These are phyloP conservation scores for Aporrectodea caliginosa DNA, from an alignment of 1,140 invertebrate genomes.

Conservation along the genomic window DNA sequence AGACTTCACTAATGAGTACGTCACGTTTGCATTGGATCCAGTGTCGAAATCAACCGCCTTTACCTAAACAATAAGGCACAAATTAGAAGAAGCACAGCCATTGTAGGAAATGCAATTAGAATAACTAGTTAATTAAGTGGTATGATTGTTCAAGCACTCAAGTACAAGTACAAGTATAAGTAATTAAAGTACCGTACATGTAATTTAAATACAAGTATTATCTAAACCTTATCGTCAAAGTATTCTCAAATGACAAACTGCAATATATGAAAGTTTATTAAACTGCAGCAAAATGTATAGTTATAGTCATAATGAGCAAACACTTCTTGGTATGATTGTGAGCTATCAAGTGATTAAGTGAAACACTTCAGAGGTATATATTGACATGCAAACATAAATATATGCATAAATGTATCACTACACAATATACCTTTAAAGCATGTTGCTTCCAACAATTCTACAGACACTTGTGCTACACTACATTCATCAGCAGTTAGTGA, in stretches of 20 bases:
- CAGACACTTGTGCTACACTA: too few species aligned
- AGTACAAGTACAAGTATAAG: not conserved
- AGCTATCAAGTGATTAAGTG: too few species aligned
- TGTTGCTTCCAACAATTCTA: too few species aligned
- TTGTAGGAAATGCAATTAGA: too few species aligned
- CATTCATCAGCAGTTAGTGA: too few species aligned
- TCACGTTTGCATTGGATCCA: conserved; percentile 76
- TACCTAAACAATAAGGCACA: conserved; percentile 67
- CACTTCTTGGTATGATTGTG: too few species aligned
- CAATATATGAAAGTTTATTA: not conserved
- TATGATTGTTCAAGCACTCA: not conserved
- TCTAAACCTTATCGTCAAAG: not conserved
- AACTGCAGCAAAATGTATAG: too few species aligned
- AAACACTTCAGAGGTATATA: too few species aligned
- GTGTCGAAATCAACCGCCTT: conserved; percentile 91
- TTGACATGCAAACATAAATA: too few species aligned
- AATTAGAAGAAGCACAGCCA: not conserved
- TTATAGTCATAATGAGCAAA: too few species aligned
- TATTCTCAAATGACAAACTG: not conserved
- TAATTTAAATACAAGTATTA: not conserved
- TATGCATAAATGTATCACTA: too few species aligned
- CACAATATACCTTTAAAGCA: too few species aligned
- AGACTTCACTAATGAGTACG: conserved; percentile 34
- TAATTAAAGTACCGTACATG: not conserved
- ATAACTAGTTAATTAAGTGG: not conserved